phyloP scores from a whole-genome alignment of 2,888 invertebrate genomes.

The Nysson spinosus region DNA sequence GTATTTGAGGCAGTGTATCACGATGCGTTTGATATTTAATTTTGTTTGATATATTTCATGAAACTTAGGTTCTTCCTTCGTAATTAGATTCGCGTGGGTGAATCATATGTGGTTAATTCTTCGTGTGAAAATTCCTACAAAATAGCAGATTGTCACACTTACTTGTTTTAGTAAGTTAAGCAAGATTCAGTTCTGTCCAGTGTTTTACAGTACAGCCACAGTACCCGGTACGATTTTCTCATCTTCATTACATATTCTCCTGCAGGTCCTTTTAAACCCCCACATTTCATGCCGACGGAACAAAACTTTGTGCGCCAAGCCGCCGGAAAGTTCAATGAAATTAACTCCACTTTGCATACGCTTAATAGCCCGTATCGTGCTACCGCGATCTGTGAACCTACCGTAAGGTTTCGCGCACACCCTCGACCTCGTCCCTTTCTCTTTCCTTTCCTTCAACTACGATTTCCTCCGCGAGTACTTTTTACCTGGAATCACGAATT shows the following conservation, averaged over 20 bases:
- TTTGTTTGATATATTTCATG: too few relatives aligned
- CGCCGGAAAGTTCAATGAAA: slow-evolving; percentile 69
- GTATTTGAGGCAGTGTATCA: too few relatives aligned
- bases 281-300: slow-evolving; percentile 60
- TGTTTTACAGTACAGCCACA: slow-evolving; percentile 42
- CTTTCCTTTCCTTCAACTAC: background rate
- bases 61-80: too few relatives aligned
- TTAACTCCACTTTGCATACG: slow-evolving; percentile 70
- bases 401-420: slow-evolving; percentile 20
- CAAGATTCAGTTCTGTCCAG: slow-evolving; percentile 31
- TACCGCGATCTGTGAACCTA: slow-evolving; percentile 41
- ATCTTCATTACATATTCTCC: slow-evolving; percentile 64
- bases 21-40: too few relatives aligned
- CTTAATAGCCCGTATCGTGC: slow-evolving; percentile 66
- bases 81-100: too few relatives aligned
- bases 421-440: slow-evolving; percentile 5
- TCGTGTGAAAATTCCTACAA: too few relatives aligned
- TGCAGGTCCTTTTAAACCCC: slow-evolving; percentile 55
- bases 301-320: slow-evolving; percentile 56
- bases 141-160: too few relatives aligned
- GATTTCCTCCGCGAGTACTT: slow-evolving; percentile 42
- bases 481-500: slow-evolving; percentile 15
- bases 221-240: slow-evolving; percentile 56
- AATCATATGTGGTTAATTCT: too few relatives aligned
- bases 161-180: slow-evolving; percentile 33